phyloP scores from a whole-genome alignment of 2,888 invertebrate genomes.

The Agrochola lychnidis region DNA sequence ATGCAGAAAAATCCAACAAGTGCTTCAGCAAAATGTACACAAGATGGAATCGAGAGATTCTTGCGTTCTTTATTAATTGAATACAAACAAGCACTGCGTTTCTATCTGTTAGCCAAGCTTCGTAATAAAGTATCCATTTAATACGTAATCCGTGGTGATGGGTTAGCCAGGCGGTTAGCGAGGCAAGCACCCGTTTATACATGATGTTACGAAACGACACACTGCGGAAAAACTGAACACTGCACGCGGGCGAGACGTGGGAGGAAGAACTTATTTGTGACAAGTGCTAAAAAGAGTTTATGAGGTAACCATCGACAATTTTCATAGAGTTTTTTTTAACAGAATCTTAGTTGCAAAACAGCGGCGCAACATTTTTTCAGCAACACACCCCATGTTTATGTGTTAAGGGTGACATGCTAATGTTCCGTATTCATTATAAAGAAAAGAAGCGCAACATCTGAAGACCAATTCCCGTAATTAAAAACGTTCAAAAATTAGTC shows the following conservation, averaged over 20 bases:
- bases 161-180: constrained; percentile 53
- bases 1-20: neutral
- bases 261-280: constrained; percentile 36
- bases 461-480: too few species aligned
- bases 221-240: constrained; percentile 63
- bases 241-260: constrained; percentile 51
- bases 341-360: neutral
- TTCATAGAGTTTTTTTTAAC: neutral
- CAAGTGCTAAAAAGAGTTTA: neutral
- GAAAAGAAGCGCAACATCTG: neutral
- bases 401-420: neutral
- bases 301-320: neutral
- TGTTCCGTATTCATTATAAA: neutral
- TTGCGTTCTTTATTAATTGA: neutral
- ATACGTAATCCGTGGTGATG: constrained; percentile 25
- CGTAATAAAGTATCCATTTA: constrained; percentile 11
- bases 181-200: constrained; percentile 56
- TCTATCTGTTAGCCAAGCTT: neutral
- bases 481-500: too few species aligned
- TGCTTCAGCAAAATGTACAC: neutral
- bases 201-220: constrained; percentile 47
- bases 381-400: neutral
- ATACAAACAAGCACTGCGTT: constrained; percentile 10
- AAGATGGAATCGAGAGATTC: neutral
- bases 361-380: neutral